Base-by-base conservation (phyloP, 2,113 vertebrate species). In the Notothenia coriiceps region DNA sequence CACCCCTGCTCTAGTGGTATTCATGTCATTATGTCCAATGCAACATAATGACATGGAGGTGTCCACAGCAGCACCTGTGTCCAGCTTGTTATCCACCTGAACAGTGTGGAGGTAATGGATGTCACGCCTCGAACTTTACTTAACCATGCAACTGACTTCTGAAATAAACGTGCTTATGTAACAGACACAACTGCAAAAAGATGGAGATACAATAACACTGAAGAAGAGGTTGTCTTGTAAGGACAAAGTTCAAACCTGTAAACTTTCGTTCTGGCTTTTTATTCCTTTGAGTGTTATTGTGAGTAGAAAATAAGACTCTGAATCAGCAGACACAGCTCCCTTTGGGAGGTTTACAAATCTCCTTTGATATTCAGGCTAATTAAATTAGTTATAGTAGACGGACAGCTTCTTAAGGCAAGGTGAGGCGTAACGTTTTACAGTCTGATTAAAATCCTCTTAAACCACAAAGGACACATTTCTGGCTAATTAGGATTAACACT, bases 341-440 rank as follows among this genome's bases (percentile, higher is more conserved):
- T 0, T 3, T 49, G 47, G 80, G 63, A 73, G 44, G 12, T 86
- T 71, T 46, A 57, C 1, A 65, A 76, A 52, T 12, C 61, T 46
- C 44, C 29, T 71, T 51, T 76, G 55, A 59, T 61, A 56, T 63
- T 70, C 67, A 47, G 5, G 17, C 17, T 79, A 63, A 77, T 64
- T 18, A 69, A 33, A 60, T 81, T 61, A 76, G 80, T 86, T 57
- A 70, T 74, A 82, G 72, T 79, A 46, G 40, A 17, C 57, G n/a
- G 84, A 51, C 33, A 59, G 54, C 60, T 81, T 44, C 76, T 70
- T 46, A 13, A 67, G 69, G 68, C 51, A 25, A 40, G 59, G 20
- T 11, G 60, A 82, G 10, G 17, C 43, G 29, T 67, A 46, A 56
- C 17, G 18, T 85, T 70, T 71, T 59, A 61, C 47, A 47, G 50